Conservation (phyloP, 2,113 vertebrate genomes). For the Alces alces region DNA sequence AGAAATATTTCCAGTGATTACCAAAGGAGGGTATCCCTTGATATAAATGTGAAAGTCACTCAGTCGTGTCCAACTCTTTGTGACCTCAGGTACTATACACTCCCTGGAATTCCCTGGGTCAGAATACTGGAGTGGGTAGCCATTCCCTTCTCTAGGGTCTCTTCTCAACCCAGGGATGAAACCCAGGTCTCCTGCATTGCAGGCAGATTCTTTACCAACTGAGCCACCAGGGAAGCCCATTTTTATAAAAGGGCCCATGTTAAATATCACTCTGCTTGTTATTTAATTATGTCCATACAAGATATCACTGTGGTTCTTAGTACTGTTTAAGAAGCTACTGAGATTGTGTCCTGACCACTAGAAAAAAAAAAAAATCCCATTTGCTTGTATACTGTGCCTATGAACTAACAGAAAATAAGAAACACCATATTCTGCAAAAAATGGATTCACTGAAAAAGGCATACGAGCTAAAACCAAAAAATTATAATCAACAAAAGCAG, state of each 20-base stretch:
- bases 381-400: neutral
- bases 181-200: neutral
- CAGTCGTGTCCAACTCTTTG: neutral
- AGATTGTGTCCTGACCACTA: neutral
- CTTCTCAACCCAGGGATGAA: neutral
- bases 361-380: neutral
- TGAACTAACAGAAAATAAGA: neutral
- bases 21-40: neutral
- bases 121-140: neutral
- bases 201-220: neutral
- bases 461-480: neutral
- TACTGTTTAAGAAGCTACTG: neutral
- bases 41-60: neutral
- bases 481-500: neutral
- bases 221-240: neutral
- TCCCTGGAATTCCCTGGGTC: neutral
- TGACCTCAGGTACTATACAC: neutral
- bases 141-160: neutral
- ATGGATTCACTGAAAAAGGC: neutral
- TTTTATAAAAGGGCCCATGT: neutral
- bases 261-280: neutral
- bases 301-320: neutral
- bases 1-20: neutral
- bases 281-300: neutral
- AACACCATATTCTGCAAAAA: neutral